phyloP scores from a whole-genome alignment of 2,888 invertebrate species.

The Macaria liturata region DNA sequence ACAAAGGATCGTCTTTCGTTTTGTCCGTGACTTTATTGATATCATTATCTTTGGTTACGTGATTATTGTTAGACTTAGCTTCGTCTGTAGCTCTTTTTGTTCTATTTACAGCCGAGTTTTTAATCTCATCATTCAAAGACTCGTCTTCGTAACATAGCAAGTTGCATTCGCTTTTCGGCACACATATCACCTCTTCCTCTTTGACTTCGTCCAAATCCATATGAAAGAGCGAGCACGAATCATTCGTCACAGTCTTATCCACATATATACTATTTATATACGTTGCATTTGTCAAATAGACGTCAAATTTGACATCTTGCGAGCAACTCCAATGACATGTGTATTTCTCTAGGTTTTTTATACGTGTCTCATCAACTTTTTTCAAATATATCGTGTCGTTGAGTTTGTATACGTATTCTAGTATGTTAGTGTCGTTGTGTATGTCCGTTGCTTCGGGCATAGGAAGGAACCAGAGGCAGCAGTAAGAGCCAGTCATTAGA shows the following conservation, averaged over 20 bases:
- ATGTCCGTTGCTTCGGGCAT: conserved; percentile 43
- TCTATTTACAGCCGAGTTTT: conserved; percentile 14
- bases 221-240: conserved; percentile 57
- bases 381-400: conserved; percentile 65
- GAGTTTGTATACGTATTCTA: conserved; percentile 51
- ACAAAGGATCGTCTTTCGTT: background rate
- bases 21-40: background rate
- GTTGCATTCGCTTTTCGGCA: conserved; percentile 57
- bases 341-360: conserved; percentile 51
- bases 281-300: conserved; percentile 60
- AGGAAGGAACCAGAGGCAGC: conserved; percentile 86
- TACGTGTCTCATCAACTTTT: conserved; percentile 39
- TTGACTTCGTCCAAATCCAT: conserved; percentile 58
- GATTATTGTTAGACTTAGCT: conserved; percentile 1
- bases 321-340: conserved; percentile 70
- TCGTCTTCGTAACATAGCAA: conserved; percentile 64
- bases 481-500: conserved; percentile 86
- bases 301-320: conserved; percentile 46
- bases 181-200: conserved; percentile 54
- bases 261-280: conserved; percentile 61
- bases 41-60: background rate
- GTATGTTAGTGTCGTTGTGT: conserved; percentile 5
- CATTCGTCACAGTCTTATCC: conserved; percentile 50
- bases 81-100: conserved; percentile 32
- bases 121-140: conserved; percentile 1